Percentiles rank a stretch among this genome's conserved stretches.
These are phyloP conservation scores for Ashinkailepas kermadecensis DNA, from an alignment of 2,888 invertebrate species.

Conservation along the genomic window DNA sequence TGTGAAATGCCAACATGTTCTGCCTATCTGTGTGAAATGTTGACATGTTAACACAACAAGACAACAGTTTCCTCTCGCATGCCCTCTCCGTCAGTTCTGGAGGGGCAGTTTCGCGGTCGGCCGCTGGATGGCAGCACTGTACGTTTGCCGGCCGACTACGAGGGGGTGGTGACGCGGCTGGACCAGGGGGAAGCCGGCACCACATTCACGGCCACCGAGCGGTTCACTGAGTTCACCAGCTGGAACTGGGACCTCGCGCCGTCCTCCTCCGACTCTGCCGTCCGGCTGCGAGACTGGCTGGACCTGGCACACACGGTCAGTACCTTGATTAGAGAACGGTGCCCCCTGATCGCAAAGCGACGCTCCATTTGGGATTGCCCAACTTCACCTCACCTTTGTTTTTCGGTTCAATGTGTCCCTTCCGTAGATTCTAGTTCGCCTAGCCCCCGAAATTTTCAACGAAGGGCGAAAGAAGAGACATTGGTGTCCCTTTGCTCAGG, in stretches of 20 bases:
- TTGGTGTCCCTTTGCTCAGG: no score
- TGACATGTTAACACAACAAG: no score
- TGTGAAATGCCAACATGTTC: not conserved
- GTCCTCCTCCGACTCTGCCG: not conserved
- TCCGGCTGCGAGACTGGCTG: not conserved
- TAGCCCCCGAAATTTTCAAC: no score
- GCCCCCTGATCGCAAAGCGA: no score
- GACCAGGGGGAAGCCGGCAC: not conserved
- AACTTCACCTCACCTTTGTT: no score
- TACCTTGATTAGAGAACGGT: no score
- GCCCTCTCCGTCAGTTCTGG: not conserved
- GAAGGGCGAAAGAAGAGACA: no score
- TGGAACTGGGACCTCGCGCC: not conserved
- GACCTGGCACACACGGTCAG: not conserved
- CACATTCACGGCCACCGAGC: not conserved
- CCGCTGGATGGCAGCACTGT: not conserved
- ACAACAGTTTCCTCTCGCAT: no score
- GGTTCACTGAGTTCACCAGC: not conserved
- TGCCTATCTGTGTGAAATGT: not conserved
- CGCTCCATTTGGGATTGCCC: no score
- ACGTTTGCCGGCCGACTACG: not conserved
- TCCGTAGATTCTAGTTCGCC: no score
- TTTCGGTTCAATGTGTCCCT: no score
- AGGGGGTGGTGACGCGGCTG: not conserved
- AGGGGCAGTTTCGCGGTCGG: not conserved